phyloP scores from a whole-genome alignment of 2,113 vertebrate genomes.

The Ranitomeya variabilis region DNA sequence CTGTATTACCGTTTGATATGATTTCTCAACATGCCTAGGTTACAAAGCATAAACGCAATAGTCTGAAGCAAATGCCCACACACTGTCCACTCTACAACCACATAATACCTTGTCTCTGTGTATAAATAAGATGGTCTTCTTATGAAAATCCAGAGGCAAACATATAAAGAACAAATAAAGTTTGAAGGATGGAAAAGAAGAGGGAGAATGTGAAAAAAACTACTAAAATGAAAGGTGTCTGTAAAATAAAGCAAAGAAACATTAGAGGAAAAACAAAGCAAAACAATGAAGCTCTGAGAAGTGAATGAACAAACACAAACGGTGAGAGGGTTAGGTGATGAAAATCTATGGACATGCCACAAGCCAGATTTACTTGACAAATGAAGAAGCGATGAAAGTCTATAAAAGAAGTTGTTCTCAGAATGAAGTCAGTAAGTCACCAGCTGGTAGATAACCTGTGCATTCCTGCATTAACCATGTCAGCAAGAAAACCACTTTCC shows the following conservation, averaged over 20 bases:
- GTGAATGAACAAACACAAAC: slow-evolving; percentile 23
- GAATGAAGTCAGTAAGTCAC: background rate
- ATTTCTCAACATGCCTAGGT: background rate
- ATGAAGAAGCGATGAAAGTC: background rate
- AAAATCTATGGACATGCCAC: background rate
- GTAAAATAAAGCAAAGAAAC: slow-evolving; percentile 82
- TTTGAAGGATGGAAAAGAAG: slow-evolving; percentile 73
- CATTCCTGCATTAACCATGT: background rate
- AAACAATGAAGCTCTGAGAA: slow-evolving; percentile 61
- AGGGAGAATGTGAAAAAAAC: slow-evolving; percentile 67
- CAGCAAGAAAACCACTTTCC: background rate
- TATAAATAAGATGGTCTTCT: slow-evolving; percentile 92
- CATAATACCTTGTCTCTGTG: slow-evolving; percentile 92
- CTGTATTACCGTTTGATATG: background rate
- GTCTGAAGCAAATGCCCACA: background rate
- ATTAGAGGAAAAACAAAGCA: slow-evolving; percentile 71
- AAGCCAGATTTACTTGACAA: background rate
- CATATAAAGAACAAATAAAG: slow-evolving; percentile 83
- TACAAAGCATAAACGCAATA: background rate
- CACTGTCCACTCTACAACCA: slow-evolving; percentile 36
- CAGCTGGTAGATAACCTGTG: background rate
- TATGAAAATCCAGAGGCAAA: slow-evolving; percentile 83
- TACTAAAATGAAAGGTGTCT: slow-evolving; percentile 76
- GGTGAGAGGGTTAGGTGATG: slow-evolving; percentile 39
- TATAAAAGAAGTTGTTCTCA: background rate